Evolutionary conservation across 2,888 invertebrate species (phyloP), one percentile per base, ranked within the genome.

Genomic region (Drosophila suboccidentalis): DNA sequence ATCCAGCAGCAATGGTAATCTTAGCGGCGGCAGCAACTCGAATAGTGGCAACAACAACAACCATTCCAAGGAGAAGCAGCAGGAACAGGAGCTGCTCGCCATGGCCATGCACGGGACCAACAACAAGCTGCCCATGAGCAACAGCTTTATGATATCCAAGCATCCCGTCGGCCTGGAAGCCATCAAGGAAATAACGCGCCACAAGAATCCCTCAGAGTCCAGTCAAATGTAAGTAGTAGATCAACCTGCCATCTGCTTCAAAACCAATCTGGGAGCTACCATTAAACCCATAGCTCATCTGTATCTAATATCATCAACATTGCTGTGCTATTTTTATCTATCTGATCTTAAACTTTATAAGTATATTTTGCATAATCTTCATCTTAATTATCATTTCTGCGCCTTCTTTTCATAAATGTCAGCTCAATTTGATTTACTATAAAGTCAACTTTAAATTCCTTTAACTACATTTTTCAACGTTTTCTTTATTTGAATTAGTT

Each of bases 81-180:
- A 73, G 68, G 62, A 67, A 19, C 80, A 81, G 4, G 82, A 84
- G 1, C 47, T 81, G 36, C 47, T 75, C 10, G 62, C 62, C 19
- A 60, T 77, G 74, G 70, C 75, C 66, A 55, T 87, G 80, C 69
- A 76, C 44, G 54, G 64, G 10, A 79, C 87, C 39, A 87, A 90
- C 36, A 92, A 91, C 36, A 92, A 91, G 74, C 82, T 93, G 77
- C 91, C 92, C 50, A 87, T 91, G 19, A 92, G 92, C 86, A 92
- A 90, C 78, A 92, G 92, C 72, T 92, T 92, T 71, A 90, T 92
- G 90, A 91, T 93, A 65, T 88, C 92, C 66, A 93, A 93, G 69
- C 96, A 96, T 92, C 95, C 96, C 71, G 96, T 96, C 77, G 96
- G 96, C 32, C 93, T 96, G 90, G 96, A 96, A 53, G 96, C 96